A percentile compares a stretch with the other conserved stretches of the same genome.
Evolutionary conservation across 2,888 invertebrate genomes (phyloP).

Genomic region (Nipponacmea schrenckii): DNA sequence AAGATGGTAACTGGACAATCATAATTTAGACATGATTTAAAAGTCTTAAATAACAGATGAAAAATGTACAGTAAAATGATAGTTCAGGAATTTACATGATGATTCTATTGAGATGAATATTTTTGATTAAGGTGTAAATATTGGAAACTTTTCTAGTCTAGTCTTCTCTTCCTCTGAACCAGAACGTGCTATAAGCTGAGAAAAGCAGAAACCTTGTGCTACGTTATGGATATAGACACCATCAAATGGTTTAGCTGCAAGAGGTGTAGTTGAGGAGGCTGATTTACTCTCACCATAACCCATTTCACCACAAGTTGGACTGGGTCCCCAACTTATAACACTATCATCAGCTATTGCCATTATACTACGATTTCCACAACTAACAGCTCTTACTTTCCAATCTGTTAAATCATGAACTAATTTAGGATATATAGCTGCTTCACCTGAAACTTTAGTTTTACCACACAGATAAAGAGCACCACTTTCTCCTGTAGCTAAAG

Average conservation of each 20-base stretch:
- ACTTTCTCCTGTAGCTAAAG: conserved; percentile 83
- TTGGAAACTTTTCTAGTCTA: conserved; percentile 74
- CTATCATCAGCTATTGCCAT: conserved; percentile 90
- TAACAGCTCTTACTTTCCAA: conserved; percentile 88
- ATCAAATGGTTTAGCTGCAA: conserved; percentile 79
- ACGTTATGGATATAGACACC: conserved; percentile 82
- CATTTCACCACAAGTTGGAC: conserved; percentile 92
- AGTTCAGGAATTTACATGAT: no score
- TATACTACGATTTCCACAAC: conserved; percentile 79
- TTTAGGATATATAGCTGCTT: conserved; percentile 97
- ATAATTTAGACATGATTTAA: no score
- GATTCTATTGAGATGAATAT: no score
- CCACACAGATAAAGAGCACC: conserved; percentile 86
- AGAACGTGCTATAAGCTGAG: conserved; percentile 77
- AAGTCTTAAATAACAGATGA: no score
- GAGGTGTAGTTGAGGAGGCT: conserved; percentile 87
- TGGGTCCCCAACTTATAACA: conserved; percentile 92
- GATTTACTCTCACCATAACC: conserved; percentile 86
- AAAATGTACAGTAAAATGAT: no score
- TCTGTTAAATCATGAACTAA: conserved; percentile 93
- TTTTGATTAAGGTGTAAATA: conserved; percentile 43
- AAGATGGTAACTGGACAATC: no score
- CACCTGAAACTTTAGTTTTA: conserved; percentile 90
- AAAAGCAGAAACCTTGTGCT: conserved; percentile 87
- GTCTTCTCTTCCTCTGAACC: conserved; percentile 76